Conservation (phyloP, 2,888 invertebrate species). For the Scrobipalpa costella region DNA sequence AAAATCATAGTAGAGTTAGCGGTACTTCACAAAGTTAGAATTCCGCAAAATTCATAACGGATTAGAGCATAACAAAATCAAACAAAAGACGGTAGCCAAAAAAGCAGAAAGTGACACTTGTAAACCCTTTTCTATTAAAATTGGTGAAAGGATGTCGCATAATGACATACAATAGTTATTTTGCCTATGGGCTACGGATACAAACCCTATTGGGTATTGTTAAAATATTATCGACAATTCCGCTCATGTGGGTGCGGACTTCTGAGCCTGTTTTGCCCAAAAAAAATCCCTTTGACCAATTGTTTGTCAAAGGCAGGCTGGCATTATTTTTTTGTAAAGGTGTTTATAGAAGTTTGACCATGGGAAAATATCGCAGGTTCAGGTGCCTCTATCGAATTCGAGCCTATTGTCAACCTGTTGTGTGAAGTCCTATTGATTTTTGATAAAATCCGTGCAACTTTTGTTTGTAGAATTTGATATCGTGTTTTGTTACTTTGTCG, state of each 20-base stretch:
- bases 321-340: slow-evolving; percentile 69
- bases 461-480: slow-evolving; percentile 44
- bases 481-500: slow-evolving; percentile 16
- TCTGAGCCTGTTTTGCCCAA: slow-evolving; percentile 64
- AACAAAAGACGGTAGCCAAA: slow-evolving; percentile 29
- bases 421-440: slow-evolving; percentile 45
- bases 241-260: slow-evolving; percentile 68
- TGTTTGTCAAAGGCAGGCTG: slow-evolving; percentile 74
- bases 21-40: slow-evolving; percentile 20
- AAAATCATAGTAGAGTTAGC: background rate
- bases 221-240: slow-evolving; percentile 68
- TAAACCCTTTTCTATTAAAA: slow-evolving; percentile 76
- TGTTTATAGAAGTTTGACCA: slow-evolving; percentile 79
- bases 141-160: slow-evolving; percentile 74
- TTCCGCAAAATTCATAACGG: slow-evolving; percentile 24
- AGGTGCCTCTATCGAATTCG: slow-evolving; percentile 71
- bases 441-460: slow-evolving; percentile 62
- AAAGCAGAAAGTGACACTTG: slow-evolving; percentile 71
- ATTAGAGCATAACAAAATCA: slow-evolving; percentile 21
- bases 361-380: slow-evolving; percentile 78
- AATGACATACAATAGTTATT: slow-evolving; percentile 77
- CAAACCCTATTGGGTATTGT: slow-evolving; percentile 70
- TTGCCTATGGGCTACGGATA: slow-evolving; percentile 60
- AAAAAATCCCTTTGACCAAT: slow-evolving; percentile 77
- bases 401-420: slow-evolving; percentile 70